phyloP scores from a whole-genome alignment of 2,113 vertebrate species.

The Nesoenas mayeri region DNA sequence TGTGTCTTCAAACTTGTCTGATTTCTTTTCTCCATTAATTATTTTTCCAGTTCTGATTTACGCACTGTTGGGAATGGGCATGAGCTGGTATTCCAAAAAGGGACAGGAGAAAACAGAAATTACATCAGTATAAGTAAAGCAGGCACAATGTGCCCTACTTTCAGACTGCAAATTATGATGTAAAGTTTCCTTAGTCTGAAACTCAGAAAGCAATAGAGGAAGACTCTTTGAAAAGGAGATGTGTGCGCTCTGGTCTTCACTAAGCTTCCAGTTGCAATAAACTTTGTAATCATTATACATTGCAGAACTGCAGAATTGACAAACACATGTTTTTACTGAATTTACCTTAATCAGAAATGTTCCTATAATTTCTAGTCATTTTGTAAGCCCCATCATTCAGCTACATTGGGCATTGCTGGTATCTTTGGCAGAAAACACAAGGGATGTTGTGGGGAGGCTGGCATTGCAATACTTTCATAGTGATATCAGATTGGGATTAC shows the following conservation, averaged over 20 bases:
- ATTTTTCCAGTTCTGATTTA: neutral
- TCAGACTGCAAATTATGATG: neutral
- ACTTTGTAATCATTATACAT: neutral
- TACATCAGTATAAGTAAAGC: neutral
- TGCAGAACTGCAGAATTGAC: neutral
- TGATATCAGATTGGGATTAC: neutral
- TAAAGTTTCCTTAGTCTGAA: neutral
- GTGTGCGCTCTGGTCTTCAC: neutral
- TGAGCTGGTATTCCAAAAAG: neutral
- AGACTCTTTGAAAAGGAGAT: neutral
- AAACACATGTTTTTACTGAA: neutral
- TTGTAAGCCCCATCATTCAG: neutral
- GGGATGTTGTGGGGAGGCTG: fast-evolving
- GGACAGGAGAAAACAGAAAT: neutral
- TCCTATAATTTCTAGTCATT: neutral
- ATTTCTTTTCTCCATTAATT: neutral
- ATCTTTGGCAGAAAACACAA: neutral
- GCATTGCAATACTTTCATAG: neutral
- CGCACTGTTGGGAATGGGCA: neutral
- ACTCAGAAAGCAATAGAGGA: neutral
- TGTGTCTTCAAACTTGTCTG: neutral
- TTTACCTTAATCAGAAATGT: neutral
- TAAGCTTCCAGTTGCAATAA: neutral
- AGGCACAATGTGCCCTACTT: neutral
- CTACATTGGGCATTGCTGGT: neutral